phyloP scores from a whole-genome alignment of 1,140 invertebrate species.

The Dryas iulia region DNA sequence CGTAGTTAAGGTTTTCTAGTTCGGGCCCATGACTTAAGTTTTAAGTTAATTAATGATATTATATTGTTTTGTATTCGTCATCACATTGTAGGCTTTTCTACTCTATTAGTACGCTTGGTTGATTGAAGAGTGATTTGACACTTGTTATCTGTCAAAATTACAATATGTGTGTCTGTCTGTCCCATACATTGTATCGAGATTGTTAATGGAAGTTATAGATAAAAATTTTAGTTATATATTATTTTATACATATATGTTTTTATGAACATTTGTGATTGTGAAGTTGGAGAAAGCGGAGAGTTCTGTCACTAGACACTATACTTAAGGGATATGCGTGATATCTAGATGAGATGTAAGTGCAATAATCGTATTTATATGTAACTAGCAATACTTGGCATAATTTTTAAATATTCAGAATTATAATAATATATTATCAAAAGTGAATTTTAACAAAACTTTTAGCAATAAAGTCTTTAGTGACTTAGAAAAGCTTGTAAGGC shows the following conservation, averaged over 20 bases:
- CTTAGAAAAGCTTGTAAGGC: neutral
- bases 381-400: neutral
- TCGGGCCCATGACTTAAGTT: slow-evolving; percentile 76
- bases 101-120: slow-evolving; percentile 39
- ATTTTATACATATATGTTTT: neutral
- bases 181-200: neutral
- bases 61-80: slow-evolving; percentile 44
- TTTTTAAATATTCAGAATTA: neutral
- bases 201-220: neutral
- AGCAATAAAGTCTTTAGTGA: neutral
- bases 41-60: slow-evolving; percentile 69
- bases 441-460: neutral
- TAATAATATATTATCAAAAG: neutral
- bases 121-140: slow-evolving; percentile 7
- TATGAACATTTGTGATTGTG: neutral
- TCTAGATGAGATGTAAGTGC: neutral
- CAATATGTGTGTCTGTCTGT: slow-evolving; percentile 4
- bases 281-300: neutral
- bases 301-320: neutral
- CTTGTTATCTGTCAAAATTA: slow-evolving; percentile 46
- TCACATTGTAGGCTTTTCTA: slow-evolving; percentile 44
- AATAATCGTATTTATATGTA: neutral
- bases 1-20: slow-evolving; percentile 58
- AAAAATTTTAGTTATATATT: neutral
- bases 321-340: neutral